phyloP scores from a whole-genome alignment of 2,888 invertebrate genomes.

The Sphaeridia pumilis region DNA sequence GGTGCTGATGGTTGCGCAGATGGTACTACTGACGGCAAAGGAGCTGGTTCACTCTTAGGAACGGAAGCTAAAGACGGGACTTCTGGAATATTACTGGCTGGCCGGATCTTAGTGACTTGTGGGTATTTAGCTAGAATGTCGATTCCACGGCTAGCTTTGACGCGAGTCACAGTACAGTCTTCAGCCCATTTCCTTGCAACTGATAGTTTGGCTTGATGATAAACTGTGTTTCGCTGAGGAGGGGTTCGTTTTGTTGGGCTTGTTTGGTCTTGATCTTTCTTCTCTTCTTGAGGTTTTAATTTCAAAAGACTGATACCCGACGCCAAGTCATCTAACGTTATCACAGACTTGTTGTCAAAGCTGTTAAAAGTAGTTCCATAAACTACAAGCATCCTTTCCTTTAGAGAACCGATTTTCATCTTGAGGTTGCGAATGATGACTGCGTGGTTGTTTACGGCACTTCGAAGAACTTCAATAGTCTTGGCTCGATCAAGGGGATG shows the following conservation, averaged over 20 bases:
- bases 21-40: too few species aligned
- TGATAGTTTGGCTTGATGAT: background rate
- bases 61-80: too few species aligned
- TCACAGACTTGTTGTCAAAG: background rate
- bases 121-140: background rate
- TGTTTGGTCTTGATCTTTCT: background rate
- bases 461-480: background rate
- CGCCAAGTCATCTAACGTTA: slow-evolving; percentile 10
- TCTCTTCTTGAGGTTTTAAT: background rate
- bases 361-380: background rate
- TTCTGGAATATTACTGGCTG: background rate
- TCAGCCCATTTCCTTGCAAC: slow-evolving; percentile 5
- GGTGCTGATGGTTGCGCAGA: too few species aligned
- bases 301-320: slow-evolving; percentile 11
- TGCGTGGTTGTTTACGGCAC: slow-evolving; percentile 5
- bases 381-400: background rate
- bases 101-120: slow-evolving; percentile 2
- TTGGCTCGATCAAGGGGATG: slow-evolving; percentile 3
- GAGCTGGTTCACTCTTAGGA: too few species aligned
- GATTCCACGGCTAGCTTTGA: slow-evolving; percentile 11
- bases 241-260: background rate
- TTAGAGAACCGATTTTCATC: background rate
- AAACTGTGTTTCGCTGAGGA: background rate
- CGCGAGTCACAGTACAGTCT: slow-evolving; percentile 1
- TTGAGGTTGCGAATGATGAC: slow-evolving; percentile 3